Base-by-base conservation (phyloP, 2,113 vertebrate genomes). In the Cyprinodon brontotheroides region DNA sequence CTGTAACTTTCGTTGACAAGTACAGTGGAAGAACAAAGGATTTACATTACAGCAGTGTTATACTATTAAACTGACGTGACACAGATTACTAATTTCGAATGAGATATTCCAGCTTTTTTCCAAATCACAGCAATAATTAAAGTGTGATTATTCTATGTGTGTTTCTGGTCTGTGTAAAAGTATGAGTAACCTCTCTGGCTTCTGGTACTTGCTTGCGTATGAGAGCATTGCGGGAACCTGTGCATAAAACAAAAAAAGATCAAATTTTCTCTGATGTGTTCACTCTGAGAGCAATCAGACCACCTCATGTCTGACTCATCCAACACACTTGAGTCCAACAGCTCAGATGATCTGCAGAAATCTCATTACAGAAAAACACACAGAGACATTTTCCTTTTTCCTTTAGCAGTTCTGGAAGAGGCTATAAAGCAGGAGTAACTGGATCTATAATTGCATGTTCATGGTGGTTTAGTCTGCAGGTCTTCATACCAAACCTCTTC, bases 241-340 rank as follows among this genome's bases (percentile, higher is more conserved):
- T 53, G 50, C 15, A 53, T 8, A 53, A 67, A 75, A 86, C 87
- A 85, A 83, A 65, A 76, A 69, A n/a, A 77, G 74, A 75, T 69
- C 15, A n/a, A 53, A 69, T 74, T 81, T 77, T 72, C 61, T 63
- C 69, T 70, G 39, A 84, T 70, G 74, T 61, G 77, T 73, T 82
- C 59, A 47, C 72, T 78, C 76, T 85, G 67, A 83, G 69, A 80
- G 77, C 70, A 78, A 75, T 89, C 81, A 74, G 37, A 74, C 66
- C 41, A 53, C 70, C 48, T 62, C 68, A 39, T 17, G 37, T 77
- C 74, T 81, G 84, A 77, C 80, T 86, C 81, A 85, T 74, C 70
- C 63, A 41, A 13, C 22, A 81, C 75, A 75, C 82, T 86, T 86
- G 68, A 86, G 83, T 83, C 66, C 67, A 61, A 81, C 65, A 81